These are phyloP conservation scores for Xerus inauris DNA, from an alignment of 2,113 vertebrate genomes.

Conservation along the genomic window DNA sequence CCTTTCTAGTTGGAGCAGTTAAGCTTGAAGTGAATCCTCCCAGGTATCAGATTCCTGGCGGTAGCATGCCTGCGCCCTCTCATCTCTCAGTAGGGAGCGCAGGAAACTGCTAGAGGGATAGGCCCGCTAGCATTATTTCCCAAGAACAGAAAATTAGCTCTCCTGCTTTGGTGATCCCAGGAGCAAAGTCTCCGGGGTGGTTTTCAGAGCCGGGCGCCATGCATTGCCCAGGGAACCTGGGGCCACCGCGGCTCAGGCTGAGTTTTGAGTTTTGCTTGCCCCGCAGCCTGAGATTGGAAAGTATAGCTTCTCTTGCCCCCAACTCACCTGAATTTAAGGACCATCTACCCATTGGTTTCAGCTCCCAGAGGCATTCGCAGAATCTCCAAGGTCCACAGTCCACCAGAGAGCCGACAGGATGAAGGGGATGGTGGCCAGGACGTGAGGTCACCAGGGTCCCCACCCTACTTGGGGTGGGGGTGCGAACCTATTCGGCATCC, in stretches of 20 bases:
- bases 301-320: not conserved
- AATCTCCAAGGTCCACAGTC: not conserved
- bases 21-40: not conserved
- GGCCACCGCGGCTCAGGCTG: not conserved
- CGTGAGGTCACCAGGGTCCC: not conserved
- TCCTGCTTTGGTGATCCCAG: not conserved
- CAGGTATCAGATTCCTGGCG: not conserved
- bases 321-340: constrained; percentile 39
- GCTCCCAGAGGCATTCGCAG: not conserved
- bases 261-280: not conserved
- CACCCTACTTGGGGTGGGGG: not conserved
- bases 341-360: not conserved
- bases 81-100: not conserved
- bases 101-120: not conserved
- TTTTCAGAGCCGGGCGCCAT: not conserved
- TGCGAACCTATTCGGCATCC: not conserved
- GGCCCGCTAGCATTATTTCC: not conserved
- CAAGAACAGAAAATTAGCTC: not conserved
- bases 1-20: not conserved
- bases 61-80: not conserved
- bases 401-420: not conserved
- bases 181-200: not conserved
- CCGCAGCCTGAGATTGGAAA: not conserved
- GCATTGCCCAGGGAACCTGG: not conserved
- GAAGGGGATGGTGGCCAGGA: not conserved